Conservation (phyloP, 2,113 vertebrate species). For the Lophochroa leadbeateri region DNA sequence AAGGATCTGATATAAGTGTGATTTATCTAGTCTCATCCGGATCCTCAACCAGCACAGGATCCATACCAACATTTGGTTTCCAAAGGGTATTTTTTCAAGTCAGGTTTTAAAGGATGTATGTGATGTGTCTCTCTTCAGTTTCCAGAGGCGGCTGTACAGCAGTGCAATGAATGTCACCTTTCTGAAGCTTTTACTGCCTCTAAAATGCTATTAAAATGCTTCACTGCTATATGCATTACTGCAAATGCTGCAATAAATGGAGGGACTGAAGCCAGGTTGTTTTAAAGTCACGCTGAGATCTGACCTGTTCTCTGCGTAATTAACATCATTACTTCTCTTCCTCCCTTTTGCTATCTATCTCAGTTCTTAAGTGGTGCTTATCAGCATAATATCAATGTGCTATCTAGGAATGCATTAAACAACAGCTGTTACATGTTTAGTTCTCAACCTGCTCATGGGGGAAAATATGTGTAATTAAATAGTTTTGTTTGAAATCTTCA, state of each 20-base stretch:
- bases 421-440: slow-evolving; percentile 3
- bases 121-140: background rate
- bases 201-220: slow-evolving; percentile 14
- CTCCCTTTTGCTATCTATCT: slow-evolving; percentile 1
- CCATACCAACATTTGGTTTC: background rate
- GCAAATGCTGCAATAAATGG: background rate
- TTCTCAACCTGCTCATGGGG: background rate
- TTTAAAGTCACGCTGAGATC: background rate
- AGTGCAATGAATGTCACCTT: background rate
- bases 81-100: background rate
- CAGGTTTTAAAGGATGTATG: background rate
- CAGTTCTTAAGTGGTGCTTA: background rate
- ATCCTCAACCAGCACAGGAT: background rate
- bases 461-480: background rate
- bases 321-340: background rate
- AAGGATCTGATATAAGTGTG: background rate
- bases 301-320: background rate
- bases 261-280: background rate
- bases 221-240: background rate
- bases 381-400: background rate
- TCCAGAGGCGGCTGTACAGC: background rate
- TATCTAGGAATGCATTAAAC: slow-evolving; percentile 50
- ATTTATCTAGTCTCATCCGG: background rate
- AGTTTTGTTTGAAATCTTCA: background rate
- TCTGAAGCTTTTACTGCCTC: background rate